phyloP scores from a whole-genome alignment of 2,888 invertebrate species.

The Patella ulyssiponensis region DNA sequence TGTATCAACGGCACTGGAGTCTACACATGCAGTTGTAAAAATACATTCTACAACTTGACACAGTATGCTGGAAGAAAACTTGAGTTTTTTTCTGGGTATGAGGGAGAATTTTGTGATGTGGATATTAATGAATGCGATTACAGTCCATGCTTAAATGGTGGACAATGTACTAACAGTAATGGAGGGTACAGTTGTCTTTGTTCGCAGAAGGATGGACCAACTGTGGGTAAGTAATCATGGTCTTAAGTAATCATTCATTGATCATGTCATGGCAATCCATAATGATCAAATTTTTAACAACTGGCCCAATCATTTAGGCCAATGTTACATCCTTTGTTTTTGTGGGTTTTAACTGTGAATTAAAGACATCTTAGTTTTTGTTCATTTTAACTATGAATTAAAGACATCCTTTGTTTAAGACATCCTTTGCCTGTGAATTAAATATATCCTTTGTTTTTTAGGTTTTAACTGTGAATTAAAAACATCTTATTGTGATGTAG shows the following conservation, averaged over 20 bases:
- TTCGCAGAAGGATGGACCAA: conserved; percentile 24
- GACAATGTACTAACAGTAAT: conserved; percentile 42
- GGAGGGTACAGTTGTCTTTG: conserved; percentile 51
- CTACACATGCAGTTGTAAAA: conserved; percentile 29
- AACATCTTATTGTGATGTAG: conserved; percentile 52
- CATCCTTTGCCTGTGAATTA: no score
- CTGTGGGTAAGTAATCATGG: no score
- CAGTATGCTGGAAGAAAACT: conserved; percentile 13
- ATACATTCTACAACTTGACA: conserved; percentile 23
- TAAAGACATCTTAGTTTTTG: no score
- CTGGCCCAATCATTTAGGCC: no score
- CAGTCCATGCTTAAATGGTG: conserved; percentile 48
- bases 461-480: conserved; percentile 57
- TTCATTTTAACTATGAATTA: no score
- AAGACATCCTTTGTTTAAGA: no score
- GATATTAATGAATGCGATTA: conserved; percentile 45
- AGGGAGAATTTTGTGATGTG: conserved; percentile 50
- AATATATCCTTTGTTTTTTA: conserved; percentile 21
- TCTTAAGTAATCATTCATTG: no score
- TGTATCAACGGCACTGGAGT: conserved; percentile 29
- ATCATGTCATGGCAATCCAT: no score
- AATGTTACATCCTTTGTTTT: no score
- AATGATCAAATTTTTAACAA: no score
- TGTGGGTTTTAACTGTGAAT: no score
- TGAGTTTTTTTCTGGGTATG: conserved; percentile 43